These are phyloP conservation scores for Hydrolagus colliei DNA, from an alignment of 2,797 vertebrate genomes.

Conservation along the genomic window DNA sequence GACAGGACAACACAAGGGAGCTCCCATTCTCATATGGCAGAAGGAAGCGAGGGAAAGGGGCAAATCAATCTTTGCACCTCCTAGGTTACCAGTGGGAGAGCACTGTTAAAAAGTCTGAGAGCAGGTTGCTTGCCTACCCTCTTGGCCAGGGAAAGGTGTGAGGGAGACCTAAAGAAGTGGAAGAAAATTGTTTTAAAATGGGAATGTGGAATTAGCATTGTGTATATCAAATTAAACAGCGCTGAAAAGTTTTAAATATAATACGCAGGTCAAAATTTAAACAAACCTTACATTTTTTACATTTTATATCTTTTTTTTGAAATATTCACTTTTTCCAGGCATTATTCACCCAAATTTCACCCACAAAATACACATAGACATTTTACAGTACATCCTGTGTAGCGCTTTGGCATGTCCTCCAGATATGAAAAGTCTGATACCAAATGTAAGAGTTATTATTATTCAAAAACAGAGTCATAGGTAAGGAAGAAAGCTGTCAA, in stretches of 20 bases:
- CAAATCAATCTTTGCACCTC: background rate
- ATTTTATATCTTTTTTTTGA: background rate
- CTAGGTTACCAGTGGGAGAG: background rate
- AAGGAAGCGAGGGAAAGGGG: background rate
- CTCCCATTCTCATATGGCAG: background rate
- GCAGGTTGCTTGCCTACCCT: background rate
- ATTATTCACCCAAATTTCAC: too few relatives aligned
- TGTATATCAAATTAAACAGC: background rate
- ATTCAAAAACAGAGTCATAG: background rate
- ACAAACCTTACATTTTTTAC: background rate
- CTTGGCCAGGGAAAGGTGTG: background rate
- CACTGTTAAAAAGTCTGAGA: background rate
- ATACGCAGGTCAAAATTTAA: background rate
- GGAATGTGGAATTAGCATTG: background rate
- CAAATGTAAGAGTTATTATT: background rate
- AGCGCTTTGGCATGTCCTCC: too few relatives aligned
- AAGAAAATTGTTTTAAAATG: constrained; percentile 5
- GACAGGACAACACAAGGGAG: too few relatives aligned
- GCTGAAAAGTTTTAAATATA: background rate
- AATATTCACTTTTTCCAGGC: too few relatives aligned
- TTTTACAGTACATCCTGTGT: too few relatives aligned
- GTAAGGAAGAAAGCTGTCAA: background rate
- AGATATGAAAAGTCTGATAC: too few relatives aligned
- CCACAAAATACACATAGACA: too few relatives aligned
- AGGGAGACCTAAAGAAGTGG: background rate